Evolutionary conservation across 2,113 vertebrate genomes (phyloP), one percentile per base, ranked within the genome.

Genomic region (Epinephelus lanceolatus): DNA sequence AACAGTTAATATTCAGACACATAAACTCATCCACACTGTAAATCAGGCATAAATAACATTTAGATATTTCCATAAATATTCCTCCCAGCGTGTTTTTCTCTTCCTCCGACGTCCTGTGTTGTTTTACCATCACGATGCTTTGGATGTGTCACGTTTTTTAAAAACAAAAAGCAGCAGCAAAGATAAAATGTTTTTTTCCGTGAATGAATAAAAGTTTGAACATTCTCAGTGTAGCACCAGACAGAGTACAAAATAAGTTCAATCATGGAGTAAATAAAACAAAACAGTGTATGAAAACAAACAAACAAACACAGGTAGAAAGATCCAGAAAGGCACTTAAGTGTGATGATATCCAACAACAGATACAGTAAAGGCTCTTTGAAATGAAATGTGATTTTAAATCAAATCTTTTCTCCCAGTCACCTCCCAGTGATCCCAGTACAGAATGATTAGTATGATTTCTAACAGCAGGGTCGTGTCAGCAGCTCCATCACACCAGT

Each of bases 251-350:
- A 91, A 90, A 91, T 42, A 88, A 89, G 56, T 75, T 69, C 27
- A 83, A 17, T 15, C 3, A 84, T 89, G 87, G 76, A 70, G 76
- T 0, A 23, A 71, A 72, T 27, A 56, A 83, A 71, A 71, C 81
- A 47, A 68, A 17, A 19, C 9, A 59, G 52, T 12, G 3, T 52
- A 69, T 61, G 65, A 81, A 72, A 71, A 65, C 3, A 68, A 86
- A 68, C 14, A n/a, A 33, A 37, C 33, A 37, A 85, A 88, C 86
- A 75, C 55, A 81, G 81, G 81, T 83, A 88, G 83, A 92, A 90
- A 89, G 52, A 86, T 91, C 84, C 82, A 53, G 78, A 91, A 94
- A 95, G 94, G 94, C 94, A 94, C 94, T 94, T 95, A 66, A 85
- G 91, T 90, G 85, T 88, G 83, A 88, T 23, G 55, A 84, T 57